Base-by-base conservation (phyloP, 2,797 vertebrate species). In the Urophycis tenuis region DNA sequence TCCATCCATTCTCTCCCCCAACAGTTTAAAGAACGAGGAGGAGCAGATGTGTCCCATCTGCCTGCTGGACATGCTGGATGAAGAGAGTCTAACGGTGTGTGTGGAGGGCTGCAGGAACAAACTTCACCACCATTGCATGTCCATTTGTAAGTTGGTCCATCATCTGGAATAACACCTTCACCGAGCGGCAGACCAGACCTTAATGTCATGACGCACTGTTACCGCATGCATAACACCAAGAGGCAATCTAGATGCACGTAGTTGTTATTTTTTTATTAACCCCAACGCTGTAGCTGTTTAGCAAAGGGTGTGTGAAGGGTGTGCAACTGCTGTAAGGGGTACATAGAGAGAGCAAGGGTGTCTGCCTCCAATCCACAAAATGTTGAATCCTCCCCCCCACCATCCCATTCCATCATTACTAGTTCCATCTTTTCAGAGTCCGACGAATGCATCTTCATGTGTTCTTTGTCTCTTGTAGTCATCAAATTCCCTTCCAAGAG, bases 41-140 rank as follows among this genome's bases (percentile, higher is more conserved):
- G 95, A 96, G 73, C 95, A 96, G 87, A 95, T 96, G 95, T 96
- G 95, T 87, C 95, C 95, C 5, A 96, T 96, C 83, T 96, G 95
- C 86, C 88, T 96, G 83, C 76, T 96, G 91, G 95, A 95, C 86
- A 96, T 96, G 95, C 90, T 96, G 84, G 95, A 96, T 71, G 95
- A 96, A 84, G 95, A 96, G 78, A 96, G 95, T 75, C 92, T 96
- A 60, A 96, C 94, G 0, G 94, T 96, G 78, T 96, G 95, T 88
- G 95, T 96, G 84, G 95, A 96, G 29, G 95, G 95, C 85, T 96
- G 95, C 88, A 91, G 95, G 81, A 96, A 96, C 85, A 96, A 96
- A 86, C 91, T 96, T 77, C 95, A 96, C 86, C 95, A 96, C 83
- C 95, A 96, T 85, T 96, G 95, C 95, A 96, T 96, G 95, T 96